Conservation (phyloP, 2,888 invertebrate genomes). For the Yponomeuta malinellus region DNA sequence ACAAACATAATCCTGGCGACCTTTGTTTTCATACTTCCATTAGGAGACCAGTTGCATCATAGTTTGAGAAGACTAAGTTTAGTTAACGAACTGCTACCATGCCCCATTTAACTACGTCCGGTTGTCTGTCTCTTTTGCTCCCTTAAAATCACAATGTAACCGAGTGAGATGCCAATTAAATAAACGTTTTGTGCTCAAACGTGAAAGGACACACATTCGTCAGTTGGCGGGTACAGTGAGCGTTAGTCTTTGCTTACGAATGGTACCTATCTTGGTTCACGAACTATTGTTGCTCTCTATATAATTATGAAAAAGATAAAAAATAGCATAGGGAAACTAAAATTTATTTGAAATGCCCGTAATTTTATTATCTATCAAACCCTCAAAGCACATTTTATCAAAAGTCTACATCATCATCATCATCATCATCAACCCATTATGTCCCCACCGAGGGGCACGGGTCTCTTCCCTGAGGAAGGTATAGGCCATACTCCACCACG, state of each 20-base stretch:
- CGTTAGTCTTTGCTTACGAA: not conserved
- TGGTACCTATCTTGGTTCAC: not conserved
- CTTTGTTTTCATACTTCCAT: not conserved
- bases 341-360: too few species aligned
- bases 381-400: too few species aligned
- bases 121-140: constrained; percentile 42
- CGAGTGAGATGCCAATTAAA: not conserved
- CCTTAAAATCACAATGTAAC: not conserved
- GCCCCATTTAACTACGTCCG: constrained; percentile 70
- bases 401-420: too few species aligned
- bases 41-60: not conserved
- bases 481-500: too few species aligned
- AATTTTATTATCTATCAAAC: too few species aligned
- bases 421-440: too few species aligned
- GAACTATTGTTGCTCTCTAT: too few species aligned
- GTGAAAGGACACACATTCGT: constrained; percentile 9
- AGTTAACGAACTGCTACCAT: constrained; percentile 69
- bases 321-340: too few species aligned
- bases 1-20: not conserved
- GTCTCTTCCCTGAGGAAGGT: too few species aligned
- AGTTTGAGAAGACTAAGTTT: constrained; percentile 20
- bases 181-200: constrained; percentile 9
- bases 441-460: too few species aligned
- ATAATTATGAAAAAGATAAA: too few species aligned
- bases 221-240: constrained; percentile 3